Evolutionary conservation across 2,888 invertebrate genomes (phyloP).

Genomic region (Choristoneura rosaceana): DNA sequence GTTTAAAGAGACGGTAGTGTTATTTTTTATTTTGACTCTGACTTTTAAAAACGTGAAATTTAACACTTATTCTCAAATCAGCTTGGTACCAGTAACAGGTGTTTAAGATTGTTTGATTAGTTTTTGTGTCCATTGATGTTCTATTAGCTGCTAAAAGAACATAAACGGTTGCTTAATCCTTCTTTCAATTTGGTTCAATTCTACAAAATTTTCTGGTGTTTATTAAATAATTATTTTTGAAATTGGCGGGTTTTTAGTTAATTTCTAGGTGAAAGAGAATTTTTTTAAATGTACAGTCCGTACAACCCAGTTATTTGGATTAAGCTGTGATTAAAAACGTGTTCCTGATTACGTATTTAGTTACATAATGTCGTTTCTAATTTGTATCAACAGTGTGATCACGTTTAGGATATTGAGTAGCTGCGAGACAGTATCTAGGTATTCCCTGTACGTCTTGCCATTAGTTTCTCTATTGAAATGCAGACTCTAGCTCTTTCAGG

Average conservation of each 20-base stretch:
- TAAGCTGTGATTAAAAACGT: neutral
- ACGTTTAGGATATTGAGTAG: constrained; percentile 74
- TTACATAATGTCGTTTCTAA: constrained; percentile 55
- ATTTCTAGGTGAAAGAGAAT: too few species aligned
- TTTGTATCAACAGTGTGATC: constrained; percentile 75
- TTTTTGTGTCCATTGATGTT: neutral
- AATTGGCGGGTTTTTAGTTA: too few species aligned
- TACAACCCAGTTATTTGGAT: neutral
- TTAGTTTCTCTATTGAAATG: constrained; percentile 37
- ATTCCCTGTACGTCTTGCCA: constrained; percentile 29
- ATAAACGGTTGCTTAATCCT: neutral
- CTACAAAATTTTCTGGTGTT: too few species aligned
- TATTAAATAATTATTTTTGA: too few species aligned
- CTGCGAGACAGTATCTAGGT: constrained; percentile 34
- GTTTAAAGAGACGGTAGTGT: constrained; percentile 9
- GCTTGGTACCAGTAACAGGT: constrained; percentile 6
- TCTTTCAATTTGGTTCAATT: neutral
- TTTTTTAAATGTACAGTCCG: neutral
- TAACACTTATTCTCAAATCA: neutral
- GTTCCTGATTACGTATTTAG: constrained; percentile 16
- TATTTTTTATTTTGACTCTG: neutral
- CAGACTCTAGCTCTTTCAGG: constrained; percentile 19
- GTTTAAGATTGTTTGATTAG: neutral
- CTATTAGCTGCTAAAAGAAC: neutral
- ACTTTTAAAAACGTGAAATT: neutral